Base-by-base conservation (phyloP, 2,113 vertebrate genomes). In the Laticauda laticaudata region DNA sequence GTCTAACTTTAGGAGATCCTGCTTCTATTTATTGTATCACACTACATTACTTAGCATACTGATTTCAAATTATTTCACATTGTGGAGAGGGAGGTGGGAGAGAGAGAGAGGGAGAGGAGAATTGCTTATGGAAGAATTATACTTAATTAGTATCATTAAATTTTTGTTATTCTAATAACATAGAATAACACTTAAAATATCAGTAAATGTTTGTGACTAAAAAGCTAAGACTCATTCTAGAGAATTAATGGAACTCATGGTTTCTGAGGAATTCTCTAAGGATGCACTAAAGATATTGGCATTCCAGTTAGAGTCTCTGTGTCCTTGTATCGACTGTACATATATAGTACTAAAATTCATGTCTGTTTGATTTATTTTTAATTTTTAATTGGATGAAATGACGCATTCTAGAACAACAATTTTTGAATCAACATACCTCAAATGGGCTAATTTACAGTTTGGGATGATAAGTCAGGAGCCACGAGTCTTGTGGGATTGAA, bases 121-220 rank as follows among this genome's bases (percentile, higher is more conserved):
- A 61, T 61, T 88, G 53, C 3, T 87, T 81, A 92, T 21, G 20
- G 0, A 5, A 64, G 1, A 7, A 5, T 5, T 48, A 29, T 0
- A 92, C 91, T 57, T 92, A 56, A 86, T 55, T 88, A 90, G 45
- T 34, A 85, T 18, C 0, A 91, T 4, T 18, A 69, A 91, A 90
- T 86, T 3, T 69, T 89, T n/a, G 18, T 8, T 64, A 4, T 90
- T 23, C 0, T 51, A 51, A 85, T 87, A 45, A 91, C n/a, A 93
- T 87, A 2, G 51, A 48, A 10, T 81, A 14, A 12, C 20, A 26
- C 5, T 4, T 64, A 26, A 15, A 88, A 5, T 12, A 2, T 20
- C 0, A 75, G 15, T 39, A 75, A 75, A 39, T 75, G 15, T 39
- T 0, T 43, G 1, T 29, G 23, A 0, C 15, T 23, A 81, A 24